These are phyloP conservation scores for Orussus abietinus DNA, from an alignment of 1,140 invertebrate genomes.

Conservation along the genomic window DNA sequence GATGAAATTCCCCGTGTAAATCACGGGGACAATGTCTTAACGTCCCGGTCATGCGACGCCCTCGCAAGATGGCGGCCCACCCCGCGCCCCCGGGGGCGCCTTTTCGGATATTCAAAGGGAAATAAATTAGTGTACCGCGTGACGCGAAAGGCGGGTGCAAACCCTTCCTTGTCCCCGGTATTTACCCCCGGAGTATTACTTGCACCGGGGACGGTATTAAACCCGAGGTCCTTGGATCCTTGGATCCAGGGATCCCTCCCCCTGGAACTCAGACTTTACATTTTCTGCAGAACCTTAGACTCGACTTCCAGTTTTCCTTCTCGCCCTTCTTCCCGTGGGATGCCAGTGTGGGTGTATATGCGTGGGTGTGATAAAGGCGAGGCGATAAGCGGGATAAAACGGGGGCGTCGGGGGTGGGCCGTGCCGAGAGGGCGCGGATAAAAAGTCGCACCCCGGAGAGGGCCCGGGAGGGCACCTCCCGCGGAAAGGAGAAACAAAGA, in stretches of 20 bases:
- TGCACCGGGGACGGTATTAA: no score
- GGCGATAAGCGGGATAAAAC: slow-evolving; percentile 10
- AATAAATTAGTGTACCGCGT: slow-evolving; percentile 42
- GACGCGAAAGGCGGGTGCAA: slow-evolving; percentile 3
- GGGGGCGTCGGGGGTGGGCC: slow-evolving; percentile 8
- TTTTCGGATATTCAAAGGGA: slow-evolving; percentile 46
- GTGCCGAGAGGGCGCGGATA: slow-evolving; percentile 12
- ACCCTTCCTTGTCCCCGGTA: background rate
- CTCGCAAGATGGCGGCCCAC: slow-evolving; percentile 41
- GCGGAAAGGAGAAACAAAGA: slow-evolving; percentile 20
- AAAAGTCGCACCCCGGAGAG: slow-evolving; percentile 14
- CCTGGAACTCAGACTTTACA: no score
- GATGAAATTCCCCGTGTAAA: slow-evolving; percentile 55
- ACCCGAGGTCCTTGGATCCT: no score
- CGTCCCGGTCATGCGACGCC: slow-evolving; percentile 53
- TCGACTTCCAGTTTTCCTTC: background rate
- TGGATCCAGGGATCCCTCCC: no score
- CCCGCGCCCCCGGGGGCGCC: slow-evolving; percentile 27
- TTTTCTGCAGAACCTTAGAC: no score
- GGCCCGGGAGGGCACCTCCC: slow-evolving; percentile 8
- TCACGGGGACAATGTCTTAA: slow-evolving; percentile 57
- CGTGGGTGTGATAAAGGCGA: slow-evolving; percentile 15
- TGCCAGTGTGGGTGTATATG: no score
- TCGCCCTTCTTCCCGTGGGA: no score
- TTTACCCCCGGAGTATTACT: background rate